Percentiles rank a stretch among this genome's conserved stretches.
Evolutionary conservation across 2,888 invertebrate genomes (phyloP).

Genomic region (Brachypalpus laphriformis): DNA sequence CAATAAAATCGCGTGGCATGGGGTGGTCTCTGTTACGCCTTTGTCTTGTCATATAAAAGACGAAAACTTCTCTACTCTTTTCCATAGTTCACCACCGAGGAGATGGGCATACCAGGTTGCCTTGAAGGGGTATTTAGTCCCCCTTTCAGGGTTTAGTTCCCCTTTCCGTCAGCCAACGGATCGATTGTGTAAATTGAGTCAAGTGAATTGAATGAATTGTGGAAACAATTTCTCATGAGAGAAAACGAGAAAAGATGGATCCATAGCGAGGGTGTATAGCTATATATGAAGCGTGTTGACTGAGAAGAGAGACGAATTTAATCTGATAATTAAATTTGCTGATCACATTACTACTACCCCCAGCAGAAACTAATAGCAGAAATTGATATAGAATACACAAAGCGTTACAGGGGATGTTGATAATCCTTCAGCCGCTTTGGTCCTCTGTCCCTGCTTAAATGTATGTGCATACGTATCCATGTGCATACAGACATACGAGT

Average conservation of each 20-base stretch:
- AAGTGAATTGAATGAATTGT: constrained; percentile 61
- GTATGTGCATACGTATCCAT: not conserved
- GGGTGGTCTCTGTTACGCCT: not conserved
- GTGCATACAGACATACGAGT: constrained; percentile 9
- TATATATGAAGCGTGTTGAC: not conserved
- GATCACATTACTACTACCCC: constrained; percentile 68
- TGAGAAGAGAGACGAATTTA: constrained; percentile 54
- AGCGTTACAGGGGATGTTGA: constrained; percentile 40
- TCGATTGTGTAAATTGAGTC: constrained; percentile 65
- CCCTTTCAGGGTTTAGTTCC: not conserved
- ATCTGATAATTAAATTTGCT: constrained; percentile 73
- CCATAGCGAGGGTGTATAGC: not conserved
- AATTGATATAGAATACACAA: constrained; percentile 65
- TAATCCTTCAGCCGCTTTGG: constrained; percentile 25
- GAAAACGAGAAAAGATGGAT: constrained; percentile 32
- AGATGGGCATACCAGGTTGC: not conserved
- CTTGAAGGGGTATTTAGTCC: not conserved
- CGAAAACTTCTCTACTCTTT: not conserved
- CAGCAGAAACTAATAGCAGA: constrained; percentile 24
- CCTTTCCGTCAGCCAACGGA: not conserved
- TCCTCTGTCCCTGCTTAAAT: not conserved
- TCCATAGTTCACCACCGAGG: not conserved
- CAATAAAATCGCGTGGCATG: not conserved
- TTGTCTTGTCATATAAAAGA: not conserved
- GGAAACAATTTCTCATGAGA: constrained; percentile 56